Evolutionary conservation across 2,113 vertebrate species (phyloP), one percentile per base, ranked within the genome.

Genomic region (Psophia crepitans): DNA sequence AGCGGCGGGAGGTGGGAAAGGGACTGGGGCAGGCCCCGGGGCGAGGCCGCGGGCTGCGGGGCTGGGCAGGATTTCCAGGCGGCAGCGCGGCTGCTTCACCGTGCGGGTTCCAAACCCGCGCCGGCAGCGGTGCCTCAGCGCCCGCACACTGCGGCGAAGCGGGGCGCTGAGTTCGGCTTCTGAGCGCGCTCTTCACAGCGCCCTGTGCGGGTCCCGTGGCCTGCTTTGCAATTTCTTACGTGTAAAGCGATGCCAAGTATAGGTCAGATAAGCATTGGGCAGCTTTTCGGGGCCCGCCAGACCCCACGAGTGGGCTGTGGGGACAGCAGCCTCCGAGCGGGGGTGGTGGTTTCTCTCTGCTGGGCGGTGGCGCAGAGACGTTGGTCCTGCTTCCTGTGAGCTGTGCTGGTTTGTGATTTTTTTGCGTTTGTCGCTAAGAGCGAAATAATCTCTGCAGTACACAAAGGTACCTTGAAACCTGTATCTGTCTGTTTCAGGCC

Each of bases 21-120:
- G n/a, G n/a, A n/a, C n/a, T n/a, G n/a, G n/a, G n/a, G n/a, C n/a
- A n/a, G n/a, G n/a, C n/a, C 48, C 48, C 48, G 23, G 11, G 48
- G 21, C 9, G 33, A 7, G 60, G 60, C 8, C 26, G 6, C 4
- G 46, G 24, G 33, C 26, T 13, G 44, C 32, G 44, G 19, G 27
- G 37, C n/a, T 9, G n/a, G 12, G 21, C 18, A 0, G 27, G 33
- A 35, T 0, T 44, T 12, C 4, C 24, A 5, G 2, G 12, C 5
- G 53, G 30, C 11, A 6, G 21, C 22, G 21, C 15, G 8, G 4
- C 9, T 1, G 7, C 13, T 15, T 13, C 2, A 0, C 15, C 14
- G 21, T 9, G 6, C 2, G 21, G 33, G 17, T 32, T 12, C 20
- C 15, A 2, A 0, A 1, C 3, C 18, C 9, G 14, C 5, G 8